Base-by-base conservation (phyloP, 2,888 invertebrate species). In the Aphelenchoides bicaudatus region DNA sequence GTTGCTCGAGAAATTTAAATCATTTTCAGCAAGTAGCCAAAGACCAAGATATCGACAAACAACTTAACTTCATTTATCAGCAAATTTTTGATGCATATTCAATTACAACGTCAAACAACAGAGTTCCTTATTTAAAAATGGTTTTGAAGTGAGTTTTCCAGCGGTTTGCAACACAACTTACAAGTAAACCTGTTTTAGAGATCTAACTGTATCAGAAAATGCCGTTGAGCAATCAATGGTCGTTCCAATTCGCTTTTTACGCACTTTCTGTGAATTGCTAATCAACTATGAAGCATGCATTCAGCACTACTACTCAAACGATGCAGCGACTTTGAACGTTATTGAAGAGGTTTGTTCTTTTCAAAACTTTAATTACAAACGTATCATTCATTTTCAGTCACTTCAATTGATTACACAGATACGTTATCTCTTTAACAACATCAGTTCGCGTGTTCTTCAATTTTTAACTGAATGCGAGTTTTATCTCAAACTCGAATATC, bases 211-310 rank as follows among this genome's bases (percentile, higher is more conserved):
- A 1, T 29, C 29, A 10, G 38, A 63, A 27, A n/a, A n/a, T n/a
- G 30, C 43, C 43, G 30, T 63, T 21, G 61, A 61, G 31, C 39
- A 63, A 16, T 37, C 52, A 46, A 46, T 61, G 16, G 61, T 59
- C 13, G 46, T 61, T 3, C 61, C 61, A 6, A 31, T 46, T 19
- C 27, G 61, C 13, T 63, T 62, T n/a, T 27, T 61, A 23, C 52
- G 54, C 16, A 10, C n/a, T 1, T 61, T 61, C 23, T 53, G 39
- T 37, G 30, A 51, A n/a, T 30, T 59, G 57, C 16, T 38, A 21
- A 46, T 8, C 4, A 23, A 25, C 27, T 47, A 29, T 39, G 48
- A 19, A 31, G 13, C 30, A n/a, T 27, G 47, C 2, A 57, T 54
- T 53, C 37, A 23, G 30, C 55, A 28, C 25, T 47, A 8, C n/a